Percentiles rank a stretch among this genome's conserved stretches.
phyloP scores from a whole-genome alignment of 2,888 invertebrate genomes.

The Xylocampa areola region DNA sequence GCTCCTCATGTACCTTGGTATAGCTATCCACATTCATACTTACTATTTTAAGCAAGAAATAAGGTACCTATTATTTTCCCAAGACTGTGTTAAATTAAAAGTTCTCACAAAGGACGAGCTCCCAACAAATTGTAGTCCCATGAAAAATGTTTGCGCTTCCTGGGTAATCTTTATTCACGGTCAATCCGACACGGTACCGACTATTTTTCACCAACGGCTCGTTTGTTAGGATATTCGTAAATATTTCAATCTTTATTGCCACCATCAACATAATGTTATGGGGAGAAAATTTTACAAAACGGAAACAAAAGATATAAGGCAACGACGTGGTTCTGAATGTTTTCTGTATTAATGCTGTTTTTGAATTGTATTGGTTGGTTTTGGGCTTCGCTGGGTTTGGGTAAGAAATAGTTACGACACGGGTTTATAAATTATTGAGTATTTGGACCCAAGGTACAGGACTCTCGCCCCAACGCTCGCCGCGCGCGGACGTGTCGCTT shows the following conservation, averaged over 20 bases:
- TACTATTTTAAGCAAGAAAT: not conserved
- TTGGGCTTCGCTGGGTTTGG: constrained; percentile 21
- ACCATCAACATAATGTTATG: constrained; percentile 89
- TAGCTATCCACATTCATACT: no score
- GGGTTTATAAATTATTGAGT: constrained; percentile 33
- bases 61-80: constrained; percentile 9
- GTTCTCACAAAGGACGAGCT: constrained; percentile 35
- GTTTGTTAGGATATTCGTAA: constrained; percentile 89
- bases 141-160: constrained; percentile 66
- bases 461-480: no score
- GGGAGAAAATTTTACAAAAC: constrained; percentile 88
- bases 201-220: constrained; percentile 85
- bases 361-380: constrained; percentile 42
- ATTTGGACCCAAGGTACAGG: no score
- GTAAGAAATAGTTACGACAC: not conserved
- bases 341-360: constrained; percentile 78
- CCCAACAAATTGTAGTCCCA: constrained; percentile 60
- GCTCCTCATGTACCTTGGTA: no score
- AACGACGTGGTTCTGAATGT: constrained; percentile 76
- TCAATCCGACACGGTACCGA: constrained; percentile 81
- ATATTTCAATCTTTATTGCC: constrained; percentile 89
- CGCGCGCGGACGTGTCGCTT: no score
- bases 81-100: constrained; percentile 16
- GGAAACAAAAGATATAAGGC: constrained; percentile 87
- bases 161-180: constrained; percentile 82